Evolutionary conservation across 2,113 vertebrate genomes (phyloP), one percentile per base, ranked within the genome.

Genomic region (Bujurquina vittata): DNA sequence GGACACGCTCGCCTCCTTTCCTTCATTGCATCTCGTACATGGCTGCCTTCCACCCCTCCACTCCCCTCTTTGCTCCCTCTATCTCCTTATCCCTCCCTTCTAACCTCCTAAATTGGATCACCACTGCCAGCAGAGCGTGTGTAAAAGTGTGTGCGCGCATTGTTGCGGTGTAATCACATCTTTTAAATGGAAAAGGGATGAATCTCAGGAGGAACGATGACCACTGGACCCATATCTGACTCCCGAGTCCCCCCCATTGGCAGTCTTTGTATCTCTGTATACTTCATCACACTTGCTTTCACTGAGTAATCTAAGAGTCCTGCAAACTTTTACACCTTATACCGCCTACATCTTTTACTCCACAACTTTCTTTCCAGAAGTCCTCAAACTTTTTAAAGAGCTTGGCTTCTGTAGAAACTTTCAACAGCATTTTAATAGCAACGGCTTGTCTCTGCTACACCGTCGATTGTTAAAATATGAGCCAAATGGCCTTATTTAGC

Each of bases 131-230:
- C 89, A 35, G 79, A 69, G 76, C 23, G 79, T 65, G 83, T 84
- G 88, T 80, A 86, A 74, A 56, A 59, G 80, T 73, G 83, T 85
- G 85, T 43, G 85, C 8, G 80, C 8, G 40, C 65, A 54, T 79
- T 87, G 89, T 87, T 75, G 89, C 59, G 4, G 87, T 89, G 89
- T 91, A 91, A 93, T 92, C 89, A 92, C 88, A 92, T 91, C 92
- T 92, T 93, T 93, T 90, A 91, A 93, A 91, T 92, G 90, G 87
- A 87, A 87, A 89, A 90, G 88, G 87, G 87, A 88, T 76, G 85
- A 89, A 87, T 93, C 91, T 90, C 80, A n/a, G 83, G 84, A 88
- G 91, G 79, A 90, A 84, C 80, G 77, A 92, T 89, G 88, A 87
- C 89, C 91, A 90, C 83, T 59, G 79, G 88, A 86, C 81, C 88